Evolutionary conservation across 2,888 invertebrate genomes (phyloP).

Genomic region (Drosophila sordidapex): DNA sequence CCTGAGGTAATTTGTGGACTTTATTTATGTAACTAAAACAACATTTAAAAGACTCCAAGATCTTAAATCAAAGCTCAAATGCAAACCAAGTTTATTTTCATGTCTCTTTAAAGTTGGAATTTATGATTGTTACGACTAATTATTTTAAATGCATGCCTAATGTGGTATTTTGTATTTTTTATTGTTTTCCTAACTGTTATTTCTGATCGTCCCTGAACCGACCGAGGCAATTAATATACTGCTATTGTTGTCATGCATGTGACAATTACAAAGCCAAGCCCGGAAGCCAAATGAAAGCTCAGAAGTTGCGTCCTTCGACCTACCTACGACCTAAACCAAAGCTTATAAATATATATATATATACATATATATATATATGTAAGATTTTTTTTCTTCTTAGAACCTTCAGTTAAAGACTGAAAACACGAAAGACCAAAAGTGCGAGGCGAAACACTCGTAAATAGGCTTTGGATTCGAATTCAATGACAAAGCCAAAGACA

Average conservation of each 20-base stretch:
- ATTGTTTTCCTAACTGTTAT: slow-evolving; percentile 17
- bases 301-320: slow-evolving; percentile 60
- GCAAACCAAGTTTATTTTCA: slow-evolving; percentile 12
- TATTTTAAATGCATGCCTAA: slow-evolving; percentile 2
- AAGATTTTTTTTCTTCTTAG: slow-evolving; percentile 35
- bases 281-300: slow-evolving; percentile 57
- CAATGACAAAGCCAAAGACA: slow-evolving; percentile 70
- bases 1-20: slow-evolving; percentile 61
- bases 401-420: slow-evolving; percentile 56
- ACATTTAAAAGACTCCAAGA: background rate
- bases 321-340: slow-evolving; percentile 28
- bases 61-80: slow-evolving; percentile 18
- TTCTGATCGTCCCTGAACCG: slow-evolving; percentile 38
- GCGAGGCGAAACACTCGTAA: slow-evolving; percentile 30
- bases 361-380: background rate
- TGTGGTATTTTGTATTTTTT: background rate
- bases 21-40: slow-evolving; percentile 3
- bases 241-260: slow-evolving; percentile 21
- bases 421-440: slow-evolving; percentile 23
- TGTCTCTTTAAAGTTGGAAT: background rate
- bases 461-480: slow-evolving; percentile 61
- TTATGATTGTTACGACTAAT: background rate
- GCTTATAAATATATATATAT: slow-evolving; percentile 1
- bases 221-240: slow-evolving; percentile 54
- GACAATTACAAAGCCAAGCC: slow-evolving; percentile 46